Percentiles rank a stretch among this genome's conserved stretches.
phyloP scores from a whole-genome alignment of 2,113 vertebrate species.

The Falcunculus frontatus region DNA sequence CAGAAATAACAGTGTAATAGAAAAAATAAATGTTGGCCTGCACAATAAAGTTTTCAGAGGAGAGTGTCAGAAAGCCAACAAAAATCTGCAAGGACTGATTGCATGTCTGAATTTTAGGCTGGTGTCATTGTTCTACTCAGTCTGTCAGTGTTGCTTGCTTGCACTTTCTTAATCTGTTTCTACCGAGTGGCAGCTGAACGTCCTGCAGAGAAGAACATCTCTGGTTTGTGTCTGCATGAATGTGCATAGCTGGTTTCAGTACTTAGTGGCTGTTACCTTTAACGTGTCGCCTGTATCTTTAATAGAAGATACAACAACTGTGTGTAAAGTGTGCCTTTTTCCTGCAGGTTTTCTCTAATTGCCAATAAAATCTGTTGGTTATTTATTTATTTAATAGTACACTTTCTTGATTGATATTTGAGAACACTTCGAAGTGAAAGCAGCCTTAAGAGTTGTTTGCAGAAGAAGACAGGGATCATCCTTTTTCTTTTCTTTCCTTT shows the following conservation, averaged over 20 bases:
- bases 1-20: slow-evolving; percentile 36
- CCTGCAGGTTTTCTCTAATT: neutral
- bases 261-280: neutral
- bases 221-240: neutral
- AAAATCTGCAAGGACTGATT: neutral
- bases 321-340: neutral
- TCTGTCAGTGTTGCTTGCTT: neutral
- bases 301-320: neutral
- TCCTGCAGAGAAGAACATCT: neutral
- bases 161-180: neutral
- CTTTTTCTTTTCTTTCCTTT: too few relatives aligned
- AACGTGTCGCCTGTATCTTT: neutral
- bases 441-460: neutral
- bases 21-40: slow-evolving; percentile 34
- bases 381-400: neutral
- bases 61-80: neutral
- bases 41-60: slow-evolving; percentile 36
- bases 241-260: neutral
- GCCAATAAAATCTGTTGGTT: neutral
- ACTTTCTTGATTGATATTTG: neutral
- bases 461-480: neutral
- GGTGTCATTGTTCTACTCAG: neutral
- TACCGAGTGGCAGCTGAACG: neutral
- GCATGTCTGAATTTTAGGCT: neutral
- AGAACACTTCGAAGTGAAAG: neutral